These are phyloP conservation scores for Gnatocerus cornutus DNA, from an alignment of 2,888 invertebrate species.

Conservation along the genomic window DNA sequence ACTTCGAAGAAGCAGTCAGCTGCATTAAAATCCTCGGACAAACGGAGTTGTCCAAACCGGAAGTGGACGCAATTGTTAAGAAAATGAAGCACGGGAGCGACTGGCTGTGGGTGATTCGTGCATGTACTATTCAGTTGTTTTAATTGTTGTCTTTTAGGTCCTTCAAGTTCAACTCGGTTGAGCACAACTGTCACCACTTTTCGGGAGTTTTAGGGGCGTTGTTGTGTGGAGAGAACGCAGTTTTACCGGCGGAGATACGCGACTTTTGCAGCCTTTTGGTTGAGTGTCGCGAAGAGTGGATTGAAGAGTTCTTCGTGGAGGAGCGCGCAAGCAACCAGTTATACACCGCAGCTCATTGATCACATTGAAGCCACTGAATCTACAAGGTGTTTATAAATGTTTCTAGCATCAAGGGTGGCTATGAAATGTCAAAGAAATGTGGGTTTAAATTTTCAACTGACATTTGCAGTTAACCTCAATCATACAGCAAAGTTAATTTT, in stretches of 20 bases:
- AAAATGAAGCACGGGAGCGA: neutral
- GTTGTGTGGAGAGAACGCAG: neutral
- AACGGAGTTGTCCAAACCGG: neutral
- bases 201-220: neutral
- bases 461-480: no score
- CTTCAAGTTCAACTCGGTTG: conserved; percentile 10
- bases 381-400: no score
- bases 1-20: conserved; percentile 13
- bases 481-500: no score
- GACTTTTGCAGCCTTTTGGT: conserved; percentile 1
- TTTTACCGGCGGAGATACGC: neutral
- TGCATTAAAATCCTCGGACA: neutral
- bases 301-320: conserved; percentile 1
- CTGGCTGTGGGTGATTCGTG: conserved; percentile 8
- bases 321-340: no score
- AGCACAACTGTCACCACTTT: conserved; percentile 24
- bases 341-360: no score
- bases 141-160: neutral
- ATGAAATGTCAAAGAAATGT: no score
- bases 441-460: no score
- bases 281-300: neutral
- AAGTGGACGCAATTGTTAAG: neutral
- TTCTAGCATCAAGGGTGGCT: no score
- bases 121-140: no score
- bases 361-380: no score